phyloP scores from a whole-genome alignment of 2,888 invertebrate species.

The Syritta pipiens region DNA sequence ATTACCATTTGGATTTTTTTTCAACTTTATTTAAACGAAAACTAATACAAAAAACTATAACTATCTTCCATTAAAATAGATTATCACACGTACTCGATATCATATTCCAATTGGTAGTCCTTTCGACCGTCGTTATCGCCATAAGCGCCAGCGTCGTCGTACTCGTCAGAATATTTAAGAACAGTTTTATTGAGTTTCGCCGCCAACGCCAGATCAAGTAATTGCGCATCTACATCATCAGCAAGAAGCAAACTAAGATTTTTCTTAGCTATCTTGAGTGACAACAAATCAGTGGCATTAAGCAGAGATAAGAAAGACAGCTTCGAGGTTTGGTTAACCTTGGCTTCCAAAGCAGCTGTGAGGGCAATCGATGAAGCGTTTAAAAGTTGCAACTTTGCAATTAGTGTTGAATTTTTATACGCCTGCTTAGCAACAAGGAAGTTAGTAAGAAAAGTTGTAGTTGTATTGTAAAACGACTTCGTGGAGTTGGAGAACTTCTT shows the following conservation, averaged over 20 bases:
- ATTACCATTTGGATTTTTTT: too few species aligned
- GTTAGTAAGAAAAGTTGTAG: not conserved
- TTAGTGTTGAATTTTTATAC: constrained; percentile 3
- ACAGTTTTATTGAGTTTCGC: constrained; percentile 8
- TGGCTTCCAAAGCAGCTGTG: not conserved
- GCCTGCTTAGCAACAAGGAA: not conserved
- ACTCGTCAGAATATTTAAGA: not conserved
- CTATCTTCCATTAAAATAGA: not conserved
- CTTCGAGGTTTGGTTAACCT: constrained; percentile 8
- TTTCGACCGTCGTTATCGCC: not conserved
- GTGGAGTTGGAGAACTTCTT: constrained; percentile 14
- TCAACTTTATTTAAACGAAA: too few species aligned
- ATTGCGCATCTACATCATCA: not conserved
- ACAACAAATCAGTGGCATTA: not conserved
- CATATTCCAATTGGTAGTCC: not conserved
- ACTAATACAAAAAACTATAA: not conserved
- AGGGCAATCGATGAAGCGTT: constrained; percentile 11
- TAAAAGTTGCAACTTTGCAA: constrained; percentile 4
- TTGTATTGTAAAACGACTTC: not conserved
- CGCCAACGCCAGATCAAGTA: not conserved
- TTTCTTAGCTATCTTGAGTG: not conserved
- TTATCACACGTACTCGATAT: not conserved
- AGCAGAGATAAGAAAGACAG: not conserved
- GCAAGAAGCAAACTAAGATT: not conserved
- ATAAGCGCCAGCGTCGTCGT: not conserved